Conservation (phyloP, 2,113 vertebrate genomes). For the Podarcis cretensis region DNA sequence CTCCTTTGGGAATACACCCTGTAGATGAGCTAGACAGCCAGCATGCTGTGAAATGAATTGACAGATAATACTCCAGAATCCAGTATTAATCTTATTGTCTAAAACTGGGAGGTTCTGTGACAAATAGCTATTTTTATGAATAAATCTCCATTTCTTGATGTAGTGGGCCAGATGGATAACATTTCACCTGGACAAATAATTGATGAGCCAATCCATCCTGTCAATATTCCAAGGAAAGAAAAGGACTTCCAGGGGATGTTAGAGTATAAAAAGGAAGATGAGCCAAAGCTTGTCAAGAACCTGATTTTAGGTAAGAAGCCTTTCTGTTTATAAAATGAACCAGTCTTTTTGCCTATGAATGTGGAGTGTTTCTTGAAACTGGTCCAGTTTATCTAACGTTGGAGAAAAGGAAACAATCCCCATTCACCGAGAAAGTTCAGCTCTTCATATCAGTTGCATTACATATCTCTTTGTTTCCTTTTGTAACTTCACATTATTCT, state of each 20-base stretch:
- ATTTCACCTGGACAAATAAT: slow-evolving; percentile 95
- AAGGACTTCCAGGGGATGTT: slow-evolving; percentile 99
- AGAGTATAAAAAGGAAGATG: slow-evolving; percentile 98
- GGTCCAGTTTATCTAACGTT: slow-evolving; percentile 16
- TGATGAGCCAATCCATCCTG: slow-evolving; percentile 95
- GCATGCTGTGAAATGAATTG: neutral
- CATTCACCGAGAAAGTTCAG: neutral
- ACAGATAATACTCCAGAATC: neutral
- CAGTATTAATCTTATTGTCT: neutral
- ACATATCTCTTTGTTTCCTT: neutral
- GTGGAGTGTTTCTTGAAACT: neutral
- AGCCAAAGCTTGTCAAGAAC: slow-evolving; percentile 95
- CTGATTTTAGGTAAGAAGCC: slow-evolving; percentile 89
- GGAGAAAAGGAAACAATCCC: neutral
- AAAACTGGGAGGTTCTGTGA: neutral
- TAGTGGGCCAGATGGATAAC: slow-evolving; percentile 85
- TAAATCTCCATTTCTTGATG: neutral
- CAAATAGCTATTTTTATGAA: neutral
- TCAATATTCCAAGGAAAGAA: slow-evolving; percentile 97
- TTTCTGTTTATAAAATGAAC: neutral
- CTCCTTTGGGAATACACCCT: neutral
- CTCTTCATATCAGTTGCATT: neutral
- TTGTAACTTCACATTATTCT: neutral
- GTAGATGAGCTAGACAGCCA: neutral
- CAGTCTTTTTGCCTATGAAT: neutral